Conservation (phyloP, 2,797 vertebrate genomes). For the Anguilla pacifica region DNA sequence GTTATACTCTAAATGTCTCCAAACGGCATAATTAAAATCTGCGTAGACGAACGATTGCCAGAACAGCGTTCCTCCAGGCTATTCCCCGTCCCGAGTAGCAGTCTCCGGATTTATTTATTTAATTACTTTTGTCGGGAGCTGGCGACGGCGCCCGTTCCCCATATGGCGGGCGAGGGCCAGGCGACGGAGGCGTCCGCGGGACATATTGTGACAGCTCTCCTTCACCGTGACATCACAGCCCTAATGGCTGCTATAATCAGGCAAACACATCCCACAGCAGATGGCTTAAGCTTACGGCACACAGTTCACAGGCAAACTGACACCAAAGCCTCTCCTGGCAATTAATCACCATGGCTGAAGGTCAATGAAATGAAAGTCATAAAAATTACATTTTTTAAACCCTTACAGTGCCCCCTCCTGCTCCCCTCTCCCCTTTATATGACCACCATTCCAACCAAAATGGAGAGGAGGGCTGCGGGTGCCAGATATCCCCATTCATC, state of each 20-base stretch:
- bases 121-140: neutral
- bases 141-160: conserved; percentile 50
- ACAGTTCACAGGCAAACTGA: conserved; percentile 86
- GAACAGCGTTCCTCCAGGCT: no score
- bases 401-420: conserved; percentile 66
- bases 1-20: neutral
- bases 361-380: conserved; percentile 78
- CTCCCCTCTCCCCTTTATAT: conserved; percentile 69
- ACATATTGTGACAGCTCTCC: conserved; percentile 55
- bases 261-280: conserved; percentile 76
- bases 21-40: no score
- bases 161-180: conserved; percentile 66
- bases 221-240: conserved; percentile 69
- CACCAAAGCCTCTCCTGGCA: conserved; percentile 79
- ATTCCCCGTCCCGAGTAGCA: neutral
- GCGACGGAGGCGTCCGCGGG: conserved; percentile 60
- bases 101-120: neutral
- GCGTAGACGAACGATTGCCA: no score
- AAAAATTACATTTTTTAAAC: conserved; percentile 47
- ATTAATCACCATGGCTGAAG: conserved; percentile 86
- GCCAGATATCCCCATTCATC: conserved; percentile 82
- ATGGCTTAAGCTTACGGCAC: conserved; percentile 77
- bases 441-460: conserved; percentile 69
- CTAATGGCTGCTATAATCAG: conserved; percentile 67
- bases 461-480: conserved; percentile 74